A percentile compares a stretch with the other conserved stretches of the same genome.
Evolutionary conservation across 1,140 invertebrate species (phyloP).

Genomic region (Carposina sasakii): DNA sequence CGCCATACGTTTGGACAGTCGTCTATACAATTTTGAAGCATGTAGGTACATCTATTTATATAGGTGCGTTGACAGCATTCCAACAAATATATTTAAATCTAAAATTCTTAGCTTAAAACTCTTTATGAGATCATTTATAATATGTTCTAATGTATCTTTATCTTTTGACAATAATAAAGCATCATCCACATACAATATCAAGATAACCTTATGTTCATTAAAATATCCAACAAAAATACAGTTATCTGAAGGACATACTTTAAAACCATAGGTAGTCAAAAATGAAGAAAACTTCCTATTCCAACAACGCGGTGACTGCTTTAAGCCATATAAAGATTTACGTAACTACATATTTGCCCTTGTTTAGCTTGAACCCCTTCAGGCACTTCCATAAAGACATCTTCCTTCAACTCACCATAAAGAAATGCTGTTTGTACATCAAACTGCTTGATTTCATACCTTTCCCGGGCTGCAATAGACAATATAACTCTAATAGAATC

Average conservation of each 20-base stretch:
- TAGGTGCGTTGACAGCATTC: too few relatives aligned
- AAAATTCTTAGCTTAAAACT: too few relatives aligned
- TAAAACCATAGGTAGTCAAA: slow-evolving; percentile 33
- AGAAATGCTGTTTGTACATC: slow-evolving; percentile 1
- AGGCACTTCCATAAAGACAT: neutral
- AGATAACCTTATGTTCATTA: slow-evolving; percentile 3
- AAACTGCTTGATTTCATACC: neutral
- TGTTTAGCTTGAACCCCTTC: slow-evolving; percentile 9
- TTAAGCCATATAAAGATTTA: slow-evolving; percentile 35
- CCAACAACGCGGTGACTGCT: slow-evolving; percentile 38
- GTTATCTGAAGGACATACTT: slow-evolving; percentile 24
- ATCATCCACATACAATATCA: neutral
- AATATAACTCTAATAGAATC: slow-evolving; percentile 52
- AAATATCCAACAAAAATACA: slow-evolving; percentile 29
- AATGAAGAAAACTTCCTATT: slow-evolving; percentile 36
- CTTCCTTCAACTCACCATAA: neutral
- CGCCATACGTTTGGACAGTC: too few relatives aligned
- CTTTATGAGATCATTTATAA: neutral
- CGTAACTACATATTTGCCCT: slow-evolving; percentile 20
- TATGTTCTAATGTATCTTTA: neutral
- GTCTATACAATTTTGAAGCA: too few relatives aligned
- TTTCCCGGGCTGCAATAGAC: neutral
- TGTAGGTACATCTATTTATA: too few relatives aligned
- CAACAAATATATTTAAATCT: too few relatives aligned
- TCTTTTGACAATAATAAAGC: neutral